These are phyloP conservation scores for Trichosurus vulpecula DNA, from an alignment of 2,797 vertebrate species.

Conservation along the genomic window DNA sequence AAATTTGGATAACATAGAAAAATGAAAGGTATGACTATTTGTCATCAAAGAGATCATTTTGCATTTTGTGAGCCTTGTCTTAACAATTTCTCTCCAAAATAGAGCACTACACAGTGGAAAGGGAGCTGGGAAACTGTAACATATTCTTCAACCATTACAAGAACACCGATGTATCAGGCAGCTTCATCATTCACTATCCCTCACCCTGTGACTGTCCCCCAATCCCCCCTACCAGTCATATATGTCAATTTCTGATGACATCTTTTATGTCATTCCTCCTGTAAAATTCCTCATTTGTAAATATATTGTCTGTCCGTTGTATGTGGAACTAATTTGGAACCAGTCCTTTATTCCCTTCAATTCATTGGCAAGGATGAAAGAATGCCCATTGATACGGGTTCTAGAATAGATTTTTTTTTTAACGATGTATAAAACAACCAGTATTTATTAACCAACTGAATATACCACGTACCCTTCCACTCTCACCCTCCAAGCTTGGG, in stretches of 20 bases:
- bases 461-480: not conserved
- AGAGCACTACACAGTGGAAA: not conserved
- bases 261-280: not conserved
- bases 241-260: not conserved
- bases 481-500: not conserved
- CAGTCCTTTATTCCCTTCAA: not conserved
- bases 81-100: not conserved
- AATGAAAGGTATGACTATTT: not conserved
- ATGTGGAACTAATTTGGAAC: not conserved
- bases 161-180: not conserved
- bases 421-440: not conserved
- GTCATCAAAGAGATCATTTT: not conserved
- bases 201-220: not conserved
- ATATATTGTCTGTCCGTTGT: not conserved
- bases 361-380: not conserved
- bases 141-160: not conserved
- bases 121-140: not conserved
- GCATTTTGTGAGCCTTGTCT: not conserved
- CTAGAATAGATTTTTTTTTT: not conserved
- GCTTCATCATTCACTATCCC: not conserved
- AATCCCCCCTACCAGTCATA: not conserved
- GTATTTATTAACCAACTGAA: not conserved
- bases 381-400: not conserved
- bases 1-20: constrained; percentile 24
- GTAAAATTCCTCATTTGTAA: not conserved